A percentile compares a stretch with the other conserved stretches of the same genome.
These are phyloP conservation scores for Alentia gelatinosa DNA, from an alignment of 2,888 invertebrate genomes.

Conservation along the genomic window DNA sequence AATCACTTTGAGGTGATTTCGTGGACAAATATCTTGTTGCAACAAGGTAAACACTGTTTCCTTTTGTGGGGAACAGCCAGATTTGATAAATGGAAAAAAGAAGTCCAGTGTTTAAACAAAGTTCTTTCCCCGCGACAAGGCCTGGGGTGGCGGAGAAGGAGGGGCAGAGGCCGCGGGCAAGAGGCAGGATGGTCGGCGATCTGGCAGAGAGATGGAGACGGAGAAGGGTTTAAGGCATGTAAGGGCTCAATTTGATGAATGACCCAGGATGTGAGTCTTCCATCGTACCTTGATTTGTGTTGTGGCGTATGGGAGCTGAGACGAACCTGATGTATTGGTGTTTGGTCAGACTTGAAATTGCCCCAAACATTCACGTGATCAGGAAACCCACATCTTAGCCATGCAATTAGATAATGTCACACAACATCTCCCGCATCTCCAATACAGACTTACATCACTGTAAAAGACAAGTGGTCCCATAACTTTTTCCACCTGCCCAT, in stretches of 20 bases:
- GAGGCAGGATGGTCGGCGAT: not conserved
- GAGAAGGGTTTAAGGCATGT: not conserved
- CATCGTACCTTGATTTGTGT: not conserved
- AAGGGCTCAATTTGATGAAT: not conserved
- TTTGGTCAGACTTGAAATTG: too few species aligned
- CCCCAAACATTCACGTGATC: too few species aligned
- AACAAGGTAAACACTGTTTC: not conserved
- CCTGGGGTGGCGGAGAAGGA: not conserved
- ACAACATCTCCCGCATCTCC: too few species aligned
- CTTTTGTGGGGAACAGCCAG: not conserved
- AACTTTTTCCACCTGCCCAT: too few species aligned
- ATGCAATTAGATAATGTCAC: too few species aligned
- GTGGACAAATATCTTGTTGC: constrained; percentile 8
- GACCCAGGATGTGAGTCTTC: not conserved
- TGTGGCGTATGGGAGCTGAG: not conserved
- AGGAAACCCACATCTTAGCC: too few species aligned
- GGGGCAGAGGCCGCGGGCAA: not conserved
- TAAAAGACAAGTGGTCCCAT: too few species aligned
- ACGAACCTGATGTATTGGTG: not conserved
- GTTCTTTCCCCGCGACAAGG: not conserved
- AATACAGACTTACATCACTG: too few species aligned
- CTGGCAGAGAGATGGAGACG: not conserved
- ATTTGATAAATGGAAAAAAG: not conserved
- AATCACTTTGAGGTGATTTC: constrained; percentile 42
- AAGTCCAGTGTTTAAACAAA: not conserved